Conservation (phyloP, 2,113 vertebrate genomes). For the Nestor notabilis region DNA sequence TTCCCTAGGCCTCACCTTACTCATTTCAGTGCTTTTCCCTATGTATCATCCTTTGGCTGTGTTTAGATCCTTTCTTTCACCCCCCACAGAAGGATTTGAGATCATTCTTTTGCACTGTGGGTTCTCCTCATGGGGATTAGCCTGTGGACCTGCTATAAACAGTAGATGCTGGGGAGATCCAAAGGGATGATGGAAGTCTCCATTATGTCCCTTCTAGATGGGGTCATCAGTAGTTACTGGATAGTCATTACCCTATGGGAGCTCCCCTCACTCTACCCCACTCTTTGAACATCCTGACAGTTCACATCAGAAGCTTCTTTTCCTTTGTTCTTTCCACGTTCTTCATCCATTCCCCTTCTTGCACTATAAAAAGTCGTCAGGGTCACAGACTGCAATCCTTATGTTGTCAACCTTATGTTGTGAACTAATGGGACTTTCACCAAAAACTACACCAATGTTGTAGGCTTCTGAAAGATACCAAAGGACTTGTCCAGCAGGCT, state of each 20-base stretch:
- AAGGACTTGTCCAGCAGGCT: not conserved
- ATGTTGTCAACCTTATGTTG: accelerated
- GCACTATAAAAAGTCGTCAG: not conserved
- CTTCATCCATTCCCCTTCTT: not conserved
- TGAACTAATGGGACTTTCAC: not conserved
- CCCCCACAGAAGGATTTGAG: not conserved
- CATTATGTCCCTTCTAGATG: not conserved
- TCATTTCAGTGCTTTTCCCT: not conserved
- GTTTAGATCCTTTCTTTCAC: not conserved
- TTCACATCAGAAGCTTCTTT: not conserved
- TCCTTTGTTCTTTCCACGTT: not conserved
- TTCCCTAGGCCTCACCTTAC: not conserved
- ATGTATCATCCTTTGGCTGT: accelerated
- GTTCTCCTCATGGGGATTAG: not conserved
- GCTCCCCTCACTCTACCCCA: not conserved
- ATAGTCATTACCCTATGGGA: not conserved
- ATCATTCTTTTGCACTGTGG: not conserved
- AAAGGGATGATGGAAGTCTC: not conserved
- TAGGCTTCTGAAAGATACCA: not conserved
- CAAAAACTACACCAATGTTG: not conserved
- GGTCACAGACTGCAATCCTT: not conserved
- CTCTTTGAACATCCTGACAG: not conserved
- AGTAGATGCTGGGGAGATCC: not conserved
- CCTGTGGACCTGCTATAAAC: not conserved
- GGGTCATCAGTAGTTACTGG: not conserved